Evolutionary conservation across 1,140 invertebrate species (phyloP).

Genomic region (Musca domestica): DNA sequence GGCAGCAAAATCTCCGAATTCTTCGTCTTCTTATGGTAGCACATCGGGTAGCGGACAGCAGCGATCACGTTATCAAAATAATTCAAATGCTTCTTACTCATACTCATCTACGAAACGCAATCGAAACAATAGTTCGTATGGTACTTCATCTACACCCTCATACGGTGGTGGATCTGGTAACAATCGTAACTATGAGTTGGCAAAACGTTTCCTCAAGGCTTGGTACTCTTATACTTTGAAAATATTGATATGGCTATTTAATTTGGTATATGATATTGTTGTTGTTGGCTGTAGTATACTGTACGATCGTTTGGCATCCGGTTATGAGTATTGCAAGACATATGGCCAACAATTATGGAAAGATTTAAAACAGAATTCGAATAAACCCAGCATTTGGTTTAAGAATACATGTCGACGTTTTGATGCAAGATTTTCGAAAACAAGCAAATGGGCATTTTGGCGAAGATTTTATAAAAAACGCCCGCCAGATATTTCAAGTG

Average conservation of each 20-base stretch:
- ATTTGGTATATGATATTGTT: conserved; percentile 74
- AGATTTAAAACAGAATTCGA: conserved; percentile 50
- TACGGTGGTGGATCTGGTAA: conserved; percentile 23
- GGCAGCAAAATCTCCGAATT: conserved; percentile 33
- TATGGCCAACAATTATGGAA: conserved; percentile 43
- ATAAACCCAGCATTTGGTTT: conserved; percentile 49
- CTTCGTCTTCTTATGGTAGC: conserved; percentile 47
- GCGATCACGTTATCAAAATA: conserved; percentile 36
- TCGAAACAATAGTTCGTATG: conserved; percentile 13
- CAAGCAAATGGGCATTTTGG: conserved; percentile 50
- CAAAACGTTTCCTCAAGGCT: conserved; percentile 43
- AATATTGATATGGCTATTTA: conserved; percentile 71
- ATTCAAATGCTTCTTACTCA: conserved; percentile 43
- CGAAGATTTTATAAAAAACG: conserved; percentile 48
- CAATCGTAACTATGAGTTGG: conserved; percentile 48
- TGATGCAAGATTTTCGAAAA: conserved; percentile 47
- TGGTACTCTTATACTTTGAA: conserved; percentile 70
- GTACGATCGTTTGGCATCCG: conserved; percentile 58
- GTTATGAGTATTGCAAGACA: conserved; percentile 35
- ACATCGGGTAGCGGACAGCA: conserved; percentile 1
- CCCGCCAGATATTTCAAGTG: conserved; percentile 35
- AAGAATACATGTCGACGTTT: conserved; percentile 46
- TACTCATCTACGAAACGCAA: conserved; percentile 42
- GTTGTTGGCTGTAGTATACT: conserved; percentile 73
- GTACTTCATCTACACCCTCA: conserved; percentile 34